Evolutionary conservation across 2,113 vertebrate genomes (phyloP), one percentile per base, ranked within the genome.

Genomic region (Dasyprocta punctata): DNA sequence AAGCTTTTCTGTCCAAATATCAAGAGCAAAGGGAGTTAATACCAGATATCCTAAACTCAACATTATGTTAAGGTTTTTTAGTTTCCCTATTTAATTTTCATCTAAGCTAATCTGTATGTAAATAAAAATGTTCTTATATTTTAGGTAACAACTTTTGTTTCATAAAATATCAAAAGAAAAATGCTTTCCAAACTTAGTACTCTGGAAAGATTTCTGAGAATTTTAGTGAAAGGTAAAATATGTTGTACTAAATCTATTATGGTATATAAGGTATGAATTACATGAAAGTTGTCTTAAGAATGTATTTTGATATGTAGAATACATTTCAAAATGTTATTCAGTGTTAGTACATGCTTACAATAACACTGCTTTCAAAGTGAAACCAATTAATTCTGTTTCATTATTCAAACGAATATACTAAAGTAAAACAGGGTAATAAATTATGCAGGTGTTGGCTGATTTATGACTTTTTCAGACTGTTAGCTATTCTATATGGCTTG

Each of bases 371-470:
- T 90, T 82, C 65, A 77, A 96, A 96, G 56, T 44, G 71, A 96
- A 96, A 88, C 30, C 38, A 92, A 85, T 96, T 61, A 91, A 96
- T 95, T 86, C 20, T 86, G 36, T 86, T 96, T 95, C 78, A 49
- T 87, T 92, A 54, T 69, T 89, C 71, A 95, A 96, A 85, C 49
- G 8, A 92, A 90, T 82, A 77, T 60, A 96, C 26, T 75, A 90
- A 90, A 90, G 67, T 84, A 28, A 86, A 91, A 91, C 91, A 82
- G 44, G 36, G 58, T 93, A 52, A 93, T 56, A 69, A 94, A 94
- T 67, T 95, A 91, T 65, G 36, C 90, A 95, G 56, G 58, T 96
- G 71, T 83, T 95, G 91, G 78, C 47, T 94, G 63, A 97, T 97
- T 89, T 95, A 93, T 60, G 38, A 58, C 86, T 86, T 58, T 92